Evolutionary conservation across 1,140 invertebrate species (phyloP).

Genomic region (Muscidifurax raptorellus): DNA sequence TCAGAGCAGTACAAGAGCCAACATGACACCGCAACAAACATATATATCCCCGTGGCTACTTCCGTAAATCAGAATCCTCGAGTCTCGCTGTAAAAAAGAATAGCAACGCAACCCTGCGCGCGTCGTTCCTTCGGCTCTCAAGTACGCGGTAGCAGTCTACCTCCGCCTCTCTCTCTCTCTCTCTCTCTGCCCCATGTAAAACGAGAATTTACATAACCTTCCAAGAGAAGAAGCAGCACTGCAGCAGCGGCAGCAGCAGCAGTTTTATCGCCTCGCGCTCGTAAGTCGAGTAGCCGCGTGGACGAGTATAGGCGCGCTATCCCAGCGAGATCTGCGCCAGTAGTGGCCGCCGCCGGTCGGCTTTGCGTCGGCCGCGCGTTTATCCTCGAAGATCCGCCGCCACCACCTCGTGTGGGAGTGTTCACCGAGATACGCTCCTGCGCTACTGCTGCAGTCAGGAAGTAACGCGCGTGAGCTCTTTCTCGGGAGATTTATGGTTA

Average conservation of each 20-base stretch:
- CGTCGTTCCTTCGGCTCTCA: background rate
- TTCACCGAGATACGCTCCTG: conserved; percentile 47
- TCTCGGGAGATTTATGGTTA: conserved; percentile 55
- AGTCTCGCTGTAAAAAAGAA: background rate
- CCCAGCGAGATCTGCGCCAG: conserved; percentile 46
- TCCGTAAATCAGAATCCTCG: conserved; percentile 16
- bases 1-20: background rate
- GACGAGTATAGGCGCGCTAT: conserved; percentile 35
- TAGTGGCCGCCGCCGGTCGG: conserved; percentile 9
- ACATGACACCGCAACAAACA: conserved; percentile 31
- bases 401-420: conserved; percentile 48
- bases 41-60: conserved; percentile 13
- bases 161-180: conserved; percentile 24
- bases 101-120: background rate
- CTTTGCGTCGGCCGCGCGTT: conserved; percentile 19
- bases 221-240: conserved; percentile 39
- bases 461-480: conserved; percentile 46
- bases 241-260: background rate
- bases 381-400: conserved; percentile 17
- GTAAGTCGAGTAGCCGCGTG: conserved; percentile 48
- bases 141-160: background rate
- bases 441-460: conserved; percentile 5
- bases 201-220: conserved; percentile 65
- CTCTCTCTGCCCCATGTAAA: conserved; percentile 53
- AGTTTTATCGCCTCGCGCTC: conserved; percentile 61